phyloP scores from a whole-genome alignment of 2,113 vertebrate genomes.

The Passer domesticus region DNA sequence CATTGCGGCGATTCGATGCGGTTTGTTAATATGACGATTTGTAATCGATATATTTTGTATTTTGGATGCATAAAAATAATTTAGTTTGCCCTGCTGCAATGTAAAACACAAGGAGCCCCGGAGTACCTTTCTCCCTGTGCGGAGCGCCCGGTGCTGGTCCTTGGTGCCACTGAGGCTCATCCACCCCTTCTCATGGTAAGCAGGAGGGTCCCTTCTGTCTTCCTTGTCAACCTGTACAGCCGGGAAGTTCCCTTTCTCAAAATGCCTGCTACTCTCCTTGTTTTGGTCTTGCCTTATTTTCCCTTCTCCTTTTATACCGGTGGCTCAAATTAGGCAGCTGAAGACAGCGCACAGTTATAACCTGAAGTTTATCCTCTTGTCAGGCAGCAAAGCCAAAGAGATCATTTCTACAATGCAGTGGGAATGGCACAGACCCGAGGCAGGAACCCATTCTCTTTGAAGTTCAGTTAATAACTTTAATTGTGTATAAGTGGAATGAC shows the following conservation, averaged over 20 bases:
- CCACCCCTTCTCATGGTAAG: not conserved
- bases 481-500: not conserved
- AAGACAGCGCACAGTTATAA: fast-evolving
- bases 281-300: not conserved
- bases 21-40: not conserved
- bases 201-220: too few relatives aligned
- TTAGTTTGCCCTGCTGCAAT: not conserved
- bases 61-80: not conserved
- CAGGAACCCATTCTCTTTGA: not conserved
- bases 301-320: too few relatives aligned
- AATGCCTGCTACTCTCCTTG: not conserved
- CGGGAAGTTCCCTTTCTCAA: not conserved
- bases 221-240: not conserved
- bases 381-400: not conserved
- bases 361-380: not conserved
- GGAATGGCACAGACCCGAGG: not conserved
- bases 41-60: not conserved
- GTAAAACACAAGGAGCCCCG: not conserved
- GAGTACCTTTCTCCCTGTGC: fast-evolving
- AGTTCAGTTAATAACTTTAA: not conserved
- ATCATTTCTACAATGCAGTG: fast-evolving
- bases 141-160: not conserved
- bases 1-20: not conserved
- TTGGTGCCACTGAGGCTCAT: not conserved
- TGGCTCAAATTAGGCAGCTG: not conserved